phyloP scores from a whole-genome alignment of 2,888 invertebrate genomes.

The Alloplasta piceator region DNA sequence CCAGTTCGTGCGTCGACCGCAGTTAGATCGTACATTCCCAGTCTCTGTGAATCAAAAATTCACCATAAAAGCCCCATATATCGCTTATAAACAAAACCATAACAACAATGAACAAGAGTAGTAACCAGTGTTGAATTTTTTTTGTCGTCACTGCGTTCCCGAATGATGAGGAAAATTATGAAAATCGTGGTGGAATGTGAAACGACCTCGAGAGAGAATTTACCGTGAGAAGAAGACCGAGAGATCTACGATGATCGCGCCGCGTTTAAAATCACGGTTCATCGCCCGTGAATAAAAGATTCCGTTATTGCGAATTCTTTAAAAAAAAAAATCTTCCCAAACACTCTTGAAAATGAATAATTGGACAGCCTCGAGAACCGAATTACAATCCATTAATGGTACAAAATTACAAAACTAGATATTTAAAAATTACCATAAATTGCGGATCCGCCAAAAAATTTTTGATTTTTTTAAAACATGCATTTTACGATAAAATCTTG shows the following conservation, averaged over 20 bases:
- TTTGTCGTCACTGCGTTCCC: background rate
- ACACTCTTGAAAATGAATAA: constrained; percentile 11
- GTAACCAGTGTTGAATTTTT: background rate
- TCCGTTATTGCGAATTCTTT: background rate
- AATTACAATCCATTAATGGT: constrained; percentile 1
- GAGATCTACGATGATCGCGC: constrained; percentile 44
- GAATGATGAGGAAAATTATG: constrained; percentile 25
- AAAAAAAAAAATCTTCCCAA: background rate
- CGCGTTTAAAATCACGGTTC: constrained; percentile 43
- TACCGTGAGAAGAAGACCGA: constrained; percentile 45
- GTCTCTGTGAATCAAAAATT: background rate
- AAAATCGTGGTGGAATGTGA: constrained; percentile 54
- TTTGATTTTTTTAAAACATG: background rate
- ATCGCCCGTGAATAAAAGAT: constrained; percentile 11
- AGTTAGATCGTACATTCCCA: constrained; percentile 34
- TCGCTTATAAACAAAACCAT: background rate
- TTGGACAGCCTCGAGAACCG: background rate
- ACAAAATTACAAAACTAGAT: background rate
- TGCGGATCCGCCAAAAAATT: background rate
- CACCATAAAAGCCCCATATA: background rate
- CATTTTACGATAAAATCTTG: background rate
- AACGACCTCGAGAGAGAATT: constrained; percentile 55
- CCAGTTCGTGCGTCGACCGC: constrained; percentile 62
- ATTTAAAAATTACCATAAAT: background rate
- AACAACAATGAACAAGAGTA: background rate